Evolutionary conservation across 2,113 vertebrate genomes (phyloP).

Genomic region (Eulacestoma nigropectus): DNA sequence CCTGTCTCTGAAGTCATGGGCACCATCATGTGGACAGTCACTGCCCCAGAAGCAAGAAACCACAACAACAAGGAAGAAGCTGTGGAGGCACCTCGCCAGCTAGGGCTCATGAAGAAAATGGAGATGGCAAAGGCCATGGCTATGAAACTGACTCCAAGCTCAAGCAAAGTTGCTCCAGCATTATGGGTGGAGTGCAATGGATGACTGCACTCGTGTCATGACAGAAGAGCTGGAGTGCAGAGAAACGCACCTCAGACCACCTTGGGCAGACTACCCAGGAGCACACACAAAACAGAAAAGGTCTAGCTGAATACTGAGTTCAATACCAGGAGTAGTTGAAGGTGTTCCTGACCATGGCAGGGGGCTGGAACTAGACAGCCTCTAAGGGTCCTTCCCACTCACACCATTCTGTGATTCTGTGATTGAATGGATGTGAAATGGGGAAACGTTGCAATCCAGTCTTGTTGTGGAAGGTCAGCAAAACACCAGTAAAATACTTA

Average conservation of each 20-base stretch:
- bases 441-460: not conserved
- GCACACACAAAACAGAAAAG: not conserved
- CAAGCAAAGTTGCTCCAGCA: not conserved
- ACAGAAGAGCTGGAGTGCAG: not conserved
- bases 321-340: not conserved
- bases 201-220: accelerated
- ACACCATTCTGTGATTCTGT: not conserved
- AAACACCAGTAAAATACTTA: not conserved
- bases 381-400: not conserved
- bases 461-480: not conserved
- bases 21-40: accelerated
- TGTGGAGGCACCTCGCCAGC: too few species aligned
- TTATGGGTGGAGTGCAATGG: accelerated
- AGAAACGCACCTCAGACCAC: not conserved
- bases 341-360: not conserved
- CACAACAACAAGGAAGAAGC: not conserved
- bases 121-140: accelerated
- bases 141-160: not conserved
- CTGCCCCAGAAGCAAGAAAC: not conserved
- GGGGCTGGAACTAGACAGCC: not conserved
- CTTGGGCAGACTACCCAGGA: not conserved
- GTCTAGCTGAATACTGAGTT: not conserved
- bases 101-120: not conserved
- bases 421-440: too few species aligned
- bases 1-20: not conserved